Base-by-base conservation (phyloP, 2,888 invertebrate genomes). In the Dicycla oo region DNA sequence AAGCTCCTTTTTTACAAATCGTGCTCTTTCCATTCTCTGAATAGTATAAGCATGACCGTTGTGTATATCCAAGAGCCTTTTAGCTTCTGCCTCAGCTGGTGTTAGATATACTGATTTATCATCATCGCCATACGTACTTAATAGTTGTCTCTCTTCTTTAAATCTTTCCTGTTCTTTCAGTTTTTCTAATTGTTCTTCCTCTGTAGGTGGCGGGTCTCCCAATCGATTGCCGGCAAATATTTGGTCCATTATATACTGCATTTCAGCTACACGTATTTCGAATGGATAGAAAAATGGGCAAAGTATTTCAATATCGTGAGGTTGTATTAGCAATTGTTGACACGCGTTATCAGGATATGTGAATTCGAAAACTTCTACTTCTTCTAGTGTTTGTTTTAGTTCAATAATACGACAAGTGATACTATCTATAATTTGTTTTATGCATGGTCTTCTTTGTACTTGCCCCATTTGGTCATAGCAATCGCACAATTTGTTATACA, bases 291-390 rank as follows among this genome's bases (percentile, higher is more conserved):
- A 97, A 74, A 95, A 95, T 0, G 97, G 97, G 75, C 97, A 96
- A n/a, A 96, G 85, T 69, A 97, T 94, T 89, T 97, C 96, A n/a
- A 97, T 90, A 75, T 97, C 97, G 53, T 97, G 94, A 0, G 98
- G 98, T 30, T 97, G 96, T 81, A 98, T 95, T 77, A 98, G 97
- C 89, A 98, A 91, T 91, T 97, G 97, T 66, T 97, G 96, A 64
- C 98, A 89, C 43, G 97, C 96, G 85, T 97, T 97, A 87, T 98
- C 98, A 63, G 97, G 96, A 92, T 97, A 98, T 65, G 97, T 98
- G 86, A 95, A 97, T 88, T 97, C 97, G 11, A 96, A 96, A 10
- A 94, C 92, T 88, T 97, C 96, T 15, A 97, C 92, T 76, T 96
- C 94, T 84, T 96, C 96, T 26, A 97, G 88, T 58, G 96, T 95